A percentile compares a stretch with the other conserved stretches of the same genome.
These are phyloP conservation scores for Xestia xanthographa DNA, from an alignment of 2,888 invertebrate genomes.

Conservation along the genomic window DNA sequence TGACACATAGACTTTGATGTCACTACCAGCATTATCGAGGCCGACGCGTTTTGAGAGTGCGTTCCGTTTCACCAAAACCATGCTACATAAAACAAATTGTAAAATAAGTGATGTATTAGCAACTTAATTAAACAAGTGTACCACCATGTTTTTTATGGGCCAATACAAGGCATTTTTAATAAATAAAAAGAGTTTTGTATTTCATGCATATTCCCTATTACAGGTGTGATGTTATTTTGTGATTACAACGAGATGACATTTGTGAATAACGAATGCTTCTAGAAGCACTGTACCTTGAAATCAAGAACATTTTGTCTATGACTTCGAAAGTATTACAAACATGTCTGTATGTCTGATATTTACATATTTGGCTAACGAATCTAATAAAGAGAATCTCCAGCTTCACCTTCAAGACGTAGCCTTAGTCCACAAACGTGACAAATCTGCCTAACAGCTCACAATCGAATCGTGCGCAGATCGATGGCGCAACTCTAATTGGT, in stretches of 20 bases:
- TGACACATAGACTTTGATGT: no score
- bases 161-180: no score
- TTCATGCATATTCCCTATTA: no score
- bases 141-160: no score
- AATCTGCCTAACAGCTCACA: conserved; percentile 51
- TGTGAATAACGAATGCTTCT: not conserved
- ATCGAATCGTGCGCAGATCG: conserved; percentile 52
- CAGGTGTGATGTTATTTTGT: not conserved
- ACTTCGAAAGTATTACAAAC: not conserved
- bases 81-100: no score
- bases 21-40: no score
- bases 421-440: conserved; percentile 49
- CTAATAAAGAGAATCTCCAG: conserved; percentile 16
- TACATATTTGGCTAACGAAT: conserved; percentile 24
- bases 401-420: conserved; percentile 5
- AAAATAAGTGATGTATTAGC: no score
- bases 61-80: no score
- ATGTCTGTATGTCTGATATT: not conserved
- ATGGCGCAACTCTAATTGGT: conserved; percentile 62
- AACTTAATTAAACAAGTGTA: no score
- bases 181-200: no score
- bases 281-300: not conserved
- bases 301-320: no score
- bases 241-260: not conserved
- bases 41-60: no score